phyloP scores from a whole-genome alignment of 2,888 invertebrate genomes.

The Callimorpha dominula region DNA sequence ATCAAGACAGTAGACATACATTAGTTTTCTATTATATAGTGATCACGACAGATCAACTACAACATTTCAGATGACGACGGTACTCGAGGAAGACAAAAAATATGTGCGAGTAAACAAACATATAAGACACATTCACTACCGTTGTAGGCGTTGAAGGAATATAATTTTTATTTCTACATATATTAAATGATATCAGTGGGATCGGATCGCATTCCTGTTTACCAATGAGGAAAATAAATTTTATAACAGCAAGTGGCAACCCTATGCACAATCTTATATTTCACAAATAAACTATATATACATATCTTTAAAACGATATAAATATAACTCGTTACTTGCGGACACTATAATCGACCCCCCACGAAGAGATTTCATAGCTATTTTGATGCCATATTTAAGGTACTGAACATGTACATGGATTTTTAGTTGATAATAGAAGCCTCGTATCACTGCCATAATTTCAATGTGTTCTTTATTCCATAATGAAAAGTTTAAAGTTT shows the following conservation, averaged over 20 bases:
- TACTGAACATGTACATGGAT: background rate
- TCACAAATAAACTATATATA: slow-evolving; percentile 39
- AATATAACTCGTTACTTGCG: slow-evolving; percentile 35
- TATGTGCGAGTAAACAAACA: no score
- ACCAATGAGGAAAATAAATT: background rate
- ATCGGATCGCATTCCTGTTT: no score
- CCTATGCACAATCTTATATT: slow-evolving; percentile 26
- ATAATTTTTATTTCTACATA: no score
- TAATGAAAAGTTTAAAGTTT: no score
- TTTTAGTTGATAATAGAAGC: background rate
- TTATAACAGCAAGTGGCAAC: slow-evolving; percentile 14
- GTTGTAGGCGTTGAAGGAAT: no score
- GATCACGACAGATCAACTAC: no score
- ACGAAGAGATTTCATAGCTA: slow-evolving; percentile 24
- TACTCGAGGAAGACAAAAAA: no score
- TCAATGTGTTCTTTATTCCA: background rate
- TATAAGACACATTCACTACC: no score
- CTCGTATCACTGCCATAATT: background rate
- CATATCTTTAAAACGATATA: slow-evolving; percentile 36
- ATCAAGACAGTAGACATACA: no score
- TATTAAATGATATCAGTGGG: no score
- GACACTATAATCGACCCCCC: slow-evolving; percentile 35
- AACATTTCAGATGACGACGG: no score
- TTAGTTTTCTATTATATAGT: no score
- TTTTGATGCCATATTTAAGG: background rate